Evolutionary conservation across 1,140 invertebrate genomes (phyloP).

Genomic region (Leptonema lineaticorne): DNA sequence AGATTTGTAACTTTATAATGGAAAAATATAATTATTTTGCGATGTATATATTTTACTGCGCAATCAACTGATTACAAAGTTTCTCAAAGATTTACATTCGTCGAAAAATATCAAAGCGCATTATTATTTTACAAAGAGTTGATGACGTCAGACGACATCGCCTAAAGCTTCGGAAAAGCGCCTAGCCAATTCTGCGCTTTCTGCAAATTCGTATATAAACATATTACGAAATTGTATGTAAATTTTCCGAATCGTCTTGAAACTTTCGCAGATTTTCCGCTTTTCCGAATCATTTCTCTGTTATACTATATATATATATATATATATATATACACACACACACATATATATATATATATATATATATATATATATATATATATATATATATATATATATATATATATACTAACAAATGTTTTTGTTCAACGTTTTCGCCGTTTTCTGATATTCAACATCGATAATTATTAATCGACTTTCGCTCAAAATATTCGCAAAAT

Average conservation of each 20-base stretch:
- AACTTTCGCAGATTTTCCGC: slow-evolving; percentile 7
- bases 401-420: background rate
- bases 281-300: slow-evolving; percentile 13
- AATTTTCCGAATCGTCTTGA: background rate
- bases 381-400: background rate
- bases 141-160: too few relatives aligned
- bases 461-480: background rate
- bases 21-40: too few relatives aligned
- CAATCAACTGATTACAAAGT: too few relatives aligned
- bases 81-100: too few relatives aligned
- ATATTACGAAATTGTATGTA: too few relatives aligned
- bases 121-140: too few relatives aligned
- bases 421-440: background rate
- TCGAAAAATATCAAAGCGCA: too few relatives aligned
- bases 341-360: background rate
- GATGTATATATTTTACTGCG: too few relatives aligned
- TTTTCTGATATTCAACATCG: background rate
- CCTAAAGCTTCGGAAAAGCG: background rate
- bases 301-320: background rate
- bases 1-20: too few relatives aligned
- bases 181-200: too few relatives aligned
- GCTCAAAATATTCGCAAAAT: background rate
- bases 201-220: too few relatives aligned
- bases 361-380: background rate
- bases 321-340: background rate